Evolutionary conservation across 2,888 invertebrate genomes (phyloP), one percentile per base, ranked within the genome.

Genomic region (Ochlodes sylvanus): DNA sequence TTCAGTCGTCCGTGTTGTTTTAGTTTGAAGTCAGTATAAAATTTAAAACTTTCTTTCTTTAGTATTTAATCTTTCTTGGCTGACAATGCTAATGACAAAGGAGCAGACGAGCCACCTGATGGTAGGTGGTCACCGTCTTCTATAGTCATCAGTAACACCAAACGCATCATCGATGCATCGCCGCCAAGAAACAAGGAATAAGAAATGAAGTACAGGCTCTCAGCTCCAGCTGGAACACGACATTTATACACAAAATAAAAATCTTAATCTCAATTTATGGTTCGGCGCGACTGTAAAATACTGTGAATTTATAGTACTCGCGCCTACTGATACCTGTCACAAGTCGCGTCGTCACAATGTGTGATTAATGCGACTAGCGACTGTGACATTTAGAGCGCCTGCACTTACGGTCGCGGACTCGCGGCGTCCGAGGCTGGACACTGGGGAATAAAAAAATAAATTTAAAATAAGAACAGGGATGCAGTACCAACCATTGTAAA

Each of bases 331-430:
- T 47, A 47, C 9, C 44, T 47, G 17, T 47, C 72, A 71, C 70
- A 71, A 72, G 70, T 73, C 68, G 56, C 58, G 63, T 62, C 69
- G 69, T 71, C 71, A 67, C 69, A 44, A 67, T 63, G 60, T 50
- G 62, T 70, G 74, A 75, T 75, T 75, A 73, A 75, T 65, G 61
- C n/a, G 57, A 2, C 27, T n/a, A n/a, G 27, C 27, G 27, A 14
- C 12, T 54, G 67, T 66, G 71, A 70, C 72, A 72, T 72, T 73
- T 68, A 71, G 65, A 65, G 68, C 63, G 64, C 64, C 64, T 44
- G 55, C 63, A 32, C 32, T 14, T 3, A 9, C 12, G 12, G 3
- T 4, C 27, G 27, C 27, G 50, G 57, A 47, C 56, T 34, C 50
- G 57, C 47, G 21, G 57, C 44, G 44, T 1, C 27, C 56, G 57